A percentile compares a stretch with the other conserved stretches of the same genome.
phyloP scores from a whole-genome alignment of 1,140 invertebrate species.

The Zaprionus lachaisei region DNA sequence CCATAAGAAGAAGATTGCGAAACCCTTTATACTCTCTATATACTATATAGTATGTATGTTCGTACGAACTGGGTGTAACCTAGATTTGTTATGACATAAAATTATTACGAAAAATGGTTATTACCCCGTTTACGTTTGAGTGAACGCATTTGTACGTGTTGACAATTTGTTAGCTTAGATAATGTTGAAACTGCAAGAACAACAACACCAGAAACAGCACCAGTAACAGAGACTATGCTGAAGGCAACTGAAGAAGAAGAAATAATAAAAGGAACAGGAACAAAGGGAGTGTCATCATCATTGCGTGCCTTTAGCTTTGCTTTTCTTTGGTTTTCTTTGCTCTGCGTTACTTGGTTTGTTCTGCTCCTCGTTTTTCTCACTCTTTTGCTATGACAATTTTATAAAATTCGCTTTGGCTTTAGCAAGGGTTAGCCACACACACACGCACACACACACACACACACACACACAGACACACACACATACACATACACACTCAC shows the following conservation, averaged over 20 bases:
- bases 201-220: conserved; percentile 41
- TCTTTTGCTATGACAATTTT: conserved; percentile 67
- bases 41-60: conserved; percentile 1
- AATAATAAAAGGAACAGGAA: conserved; percentile 30
- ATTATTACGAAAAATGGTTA: conserved; percentile 84
- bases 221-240: conserved; percentile 23
- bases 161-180: conserved; percentile 84
- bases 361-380: conserved; percentile 17
- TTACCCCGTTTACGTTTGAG: conserved; percentile 84
- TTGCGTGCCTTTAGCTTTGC: conserved; percentile 56
- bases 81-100: conserved; percentile 83
- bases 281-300: conserved; percentile 59
- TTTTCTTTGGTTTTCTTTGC: conserved; percentile 39
- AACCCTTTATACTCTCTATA: neutral
- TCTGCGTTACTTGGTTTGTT: conserved; percentile 10
- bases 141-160: conserved; percentile 84
- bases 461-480: neutral
- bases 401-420: conserved; percentile 66
- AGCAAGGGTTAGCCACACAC: conserved; percentile 68
- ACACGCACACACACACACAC: conserved; percentile 24
- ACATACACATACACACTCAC: conserved; percentile 16
- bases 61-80: conserved; percentile 55
- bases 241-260: conserved; percentile 8
- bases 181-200: conserved; percentile 61
- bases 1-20: neutral